Evolutionary conservation across 2,113 vertebrate species (phyloP).

Genomic region (Stigmatopora nigra): DNA sequence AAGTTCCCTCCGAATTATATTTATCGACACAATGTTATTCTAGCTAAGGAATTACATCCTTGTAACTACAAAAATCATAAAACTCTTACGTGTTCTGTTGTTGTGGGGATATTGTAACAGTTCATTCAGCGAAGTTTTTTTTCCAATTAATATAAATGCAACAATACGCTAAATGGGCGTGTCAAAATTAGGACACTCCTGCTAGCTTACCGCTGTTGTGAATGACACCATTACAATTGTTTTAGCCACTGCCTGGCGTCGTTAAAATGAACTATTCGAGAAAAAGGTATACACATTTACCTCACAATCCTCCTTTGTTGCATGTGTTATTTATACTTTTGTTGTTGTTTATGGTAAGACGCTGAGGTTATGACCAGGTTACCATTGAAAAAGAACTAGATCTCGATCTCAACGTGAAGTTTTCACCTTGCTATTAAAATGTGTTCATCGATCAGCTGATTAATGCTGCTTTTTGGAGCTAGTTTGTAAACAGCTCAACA

Average conservation of each 20-base stretch:
- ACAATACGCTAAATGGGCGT: background rate
- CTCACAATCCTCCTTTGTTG: background rate
- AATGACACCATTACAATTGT: background rate
- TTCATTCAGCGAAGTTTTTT: background rate
- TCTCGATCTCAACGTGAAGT: too few relatives aligned
- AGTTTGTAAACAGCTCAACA: conserved; percentile 25
- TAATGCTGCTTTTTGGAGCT: conserved; percentile 8
- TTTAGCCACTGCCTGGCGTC: background rate
- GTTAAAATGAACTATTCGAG: background rate
- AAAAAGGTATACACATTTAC: background rate
- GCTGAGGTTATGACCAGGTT: background rate
- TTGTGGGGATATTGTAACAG: too few relatives aligned
- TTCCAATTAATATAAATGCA: background rate
- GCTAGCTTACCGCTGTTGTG: background rate
- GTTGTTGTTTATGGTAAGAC: background rate
- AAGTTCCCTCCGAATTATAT: background rate
- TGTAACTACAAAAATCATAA: too few relatives aligned
- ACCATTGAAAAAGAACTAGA: background rate
- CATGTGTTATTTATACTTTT: background rate
- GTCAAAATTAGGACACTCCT: background rate
- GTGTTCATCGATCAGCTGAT: background rate
- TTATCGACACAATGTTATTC: background rate
- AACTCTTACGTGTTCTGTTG: too few relatives aligned
- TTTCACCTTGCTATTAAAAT: background rate
- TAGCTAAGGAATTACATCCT: background rate